Conservation (phyloP, 2,888 invertebrate genomes). For the Cinara cedri region DNA sequence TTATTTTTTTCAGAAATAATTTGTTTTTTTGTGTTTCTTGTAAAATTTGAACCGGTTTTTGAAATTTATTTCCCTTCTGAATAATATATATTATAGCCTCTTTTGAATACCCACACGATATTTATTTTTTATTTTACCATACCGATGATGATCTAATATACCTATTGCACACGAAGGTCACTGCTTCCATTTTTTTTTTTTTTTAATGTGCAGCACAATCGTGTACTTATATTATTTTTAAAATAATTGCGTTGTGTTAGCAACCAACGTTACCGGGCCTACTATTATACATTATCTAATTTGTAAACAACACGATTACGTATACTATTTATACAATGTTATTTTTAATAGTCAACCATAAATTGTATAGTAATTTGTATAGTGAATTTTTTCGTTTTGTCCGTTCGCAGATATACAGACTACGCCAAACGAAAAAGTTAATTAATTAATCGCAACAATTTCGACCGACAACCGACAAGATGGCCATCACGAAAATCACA, state of each 20-base stretch:
- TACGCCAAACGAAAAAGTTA: neutral
- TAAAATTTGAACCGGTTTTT: too few species aligned
- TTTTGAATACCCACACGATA: too few species aligned
- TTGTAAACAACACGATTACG: neutral
- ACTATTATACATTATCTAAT: neutral
- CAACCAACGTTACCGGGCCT: neutral
- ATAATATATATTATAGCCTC: too few species aligned
- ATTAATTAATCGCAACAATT: too few species aligned
- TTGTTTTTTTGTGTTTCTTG: too few species aligned
- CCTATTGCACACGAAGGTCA: slow-evolving; percentile 34
- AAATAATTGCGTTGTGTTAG: too few species aligned
- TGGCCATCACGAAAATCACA: slow-evolving; percentile 61
- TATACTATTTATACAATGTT: neutral
- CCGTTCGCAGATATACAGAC: slow-evolving; percentile 11
- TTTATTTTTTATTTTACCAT: too few species aligned
- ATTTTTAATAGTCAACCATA: neutral
- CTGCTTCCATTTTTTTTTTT: slow-evolving; percentile 14
- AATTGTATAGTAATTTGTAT: neutral
- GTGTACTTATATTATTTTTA: neutral
- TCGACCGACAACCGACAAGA: slow-evolving; percentile 55
- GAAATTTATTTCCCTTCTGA: too few species aligned
- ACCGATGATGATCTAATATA: slow-evolving; percentile 39
- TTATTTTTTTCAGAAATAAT: neutral
- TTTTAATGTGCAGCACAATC: too few species aligned
- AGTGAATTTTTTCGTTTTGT: neutral